These are phyloP conservation scores for Dipodomys merriami DNA, from an alignment of 2,113 vertebrate genomes.

Conservation along the genomic window DNA sequence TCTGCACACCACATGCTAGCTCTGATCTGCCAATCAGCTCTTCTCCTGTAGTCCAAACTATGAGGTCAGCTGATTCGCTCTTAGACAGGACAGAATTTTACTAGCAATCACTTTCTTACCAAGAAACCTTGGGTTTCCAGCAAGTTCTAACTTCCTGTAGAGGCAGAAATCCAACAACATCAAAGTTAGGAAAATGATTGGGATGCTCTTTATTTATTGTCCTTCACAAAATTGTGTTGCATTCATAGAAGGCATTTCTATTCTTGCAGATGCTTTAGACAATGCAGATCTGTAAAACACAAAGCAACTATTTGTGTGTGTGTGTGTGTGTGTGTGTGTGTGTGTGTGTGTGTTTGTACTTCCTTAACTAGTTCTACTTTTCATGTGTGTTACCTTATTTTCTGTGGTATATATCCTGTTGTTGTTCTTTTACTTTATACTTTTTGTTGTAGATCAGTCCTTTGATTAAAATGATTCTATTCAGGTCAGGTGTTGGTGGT, in stretches of 20 bases:
- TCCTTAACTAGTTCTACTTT: not conserved
- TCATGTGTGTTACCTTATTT: not conserved
- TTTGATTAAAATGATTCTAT: not conserved
- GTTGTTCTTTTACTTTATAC: not conserved
- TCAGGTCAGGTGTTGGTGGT: not conserved
- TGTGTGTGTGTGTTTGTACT: not conserved
- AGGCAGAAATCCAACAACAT: not conserved
- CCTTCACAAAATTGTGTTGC: not conserved
- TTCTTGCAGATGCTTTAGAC: not conserved
- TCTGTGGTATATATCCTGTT: not conserved
- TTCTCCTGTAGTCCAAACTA: not conserved
- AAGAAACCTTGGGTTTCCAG: not conserved
- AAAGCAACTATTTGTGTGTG: not conserved
- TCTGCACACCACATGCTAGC: not conserved
- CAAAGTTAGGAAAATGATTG: not conserved
- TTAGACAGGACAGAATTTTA: not conserved
- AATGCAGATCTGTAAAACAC: not conserved
- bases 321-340: too few relatives aligned
- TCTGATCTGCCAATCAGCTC: not conserved
- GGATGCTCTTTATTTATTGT: not conserved
- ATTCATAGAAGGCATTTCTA: not conserved
- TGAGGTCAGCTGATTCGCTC: constrained; percentile 17
- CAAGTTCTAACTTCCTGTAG: not conserved
- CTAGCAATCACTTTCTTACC: not conserved
- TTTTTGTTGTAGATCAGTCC: not conserved